These are phyloP conservation scores for Caenorhabditis doughertyi DNA, from an alignment of 2,888 invertebrate species.

Conservation along the genomic window DNA sequence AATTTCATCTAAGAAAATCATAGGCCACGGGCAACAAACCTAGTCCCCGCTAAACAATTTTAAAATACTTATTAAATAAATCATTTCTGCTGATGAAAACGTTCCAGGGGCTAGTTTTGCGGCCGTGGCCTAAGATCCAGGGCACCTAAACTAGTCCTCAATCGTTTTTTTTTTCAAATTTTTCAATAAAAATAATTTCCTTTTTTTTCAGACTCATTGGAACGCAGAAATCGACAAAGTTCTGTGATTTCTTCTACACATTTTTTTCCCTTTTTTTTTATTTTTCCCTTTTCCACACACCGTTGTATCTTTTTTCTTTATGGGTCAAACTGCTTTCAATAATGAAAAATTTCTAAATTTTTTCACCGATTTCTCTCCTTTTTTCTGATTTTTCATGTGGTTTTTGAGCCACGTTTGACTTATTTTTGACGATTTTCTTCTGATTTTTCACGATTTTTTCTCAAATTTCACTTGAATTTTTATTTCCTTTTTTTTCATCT, in stretches of 20 bases:
- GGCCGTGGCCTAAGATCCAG: no score
- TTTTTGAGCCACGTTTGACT: background rate
- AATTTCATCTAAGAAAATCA: background rate
- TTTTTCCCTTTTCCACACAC: background rate
- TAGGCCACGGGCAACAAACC: no score
- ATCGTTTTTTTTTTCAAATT: no score
- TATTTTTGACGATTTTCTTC: constrained; percentile 2
- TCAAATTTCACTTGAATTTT: constrained; percentile 9
- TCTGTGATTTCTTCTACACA: constrained; percentile 21
- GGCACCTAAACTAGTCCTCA: no score
- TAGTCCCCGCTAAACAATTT: no score
- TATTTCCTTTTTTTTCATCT: constrained; percentile 8
- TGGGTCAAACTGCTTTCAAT: no score
- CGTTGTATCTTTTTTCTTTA: no score
- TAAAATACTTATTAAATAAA: background rate
- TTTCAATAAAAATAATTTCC: no score
- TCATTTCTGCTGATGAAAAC: no score
- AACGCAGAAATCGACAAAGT: constrained; percentile 51
- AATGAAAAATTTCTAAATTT: background rate
- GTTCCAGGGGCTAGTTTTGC: no score
- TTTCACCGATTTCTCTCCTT: background rate
- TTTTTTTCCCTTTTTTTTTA: constrained; percentile 23
- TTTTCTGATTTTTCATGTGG: constrained; percentile 10
- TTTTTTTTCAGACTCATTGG: constrained; percentile 45
- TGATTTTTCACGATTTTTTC: constrained; percentile 8